These are phyloP conservation scores for Acanthacorydalis orientalis DNA, from an alignment of 2,888 invertebrate genomes.

Conservation along the genomic window DNA sequence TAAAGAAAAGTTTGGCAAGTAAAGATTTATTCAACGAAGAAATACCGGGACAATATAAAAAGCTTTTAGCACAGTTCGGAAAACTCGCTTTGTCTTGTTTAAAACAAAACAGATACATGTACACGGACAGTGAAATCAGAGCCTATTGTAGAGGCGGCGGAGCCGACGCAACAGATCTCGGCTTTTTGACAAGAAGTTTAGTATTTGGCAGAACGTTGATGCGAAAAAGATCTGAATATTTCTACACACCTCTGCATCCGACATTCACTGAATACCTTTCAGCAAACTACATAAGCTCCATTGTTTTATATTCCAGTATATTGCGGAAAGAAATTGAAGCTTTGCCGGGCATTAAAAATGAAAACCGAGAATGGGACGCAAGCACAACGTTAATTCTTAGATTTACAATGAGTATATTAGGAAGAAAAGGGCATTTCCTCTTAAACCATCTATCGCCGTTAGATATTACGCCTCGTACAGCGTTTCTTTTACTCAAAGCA, in stretches of 20 bases:
- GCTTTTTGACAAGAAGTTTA: slow-evolving; percentile 27
- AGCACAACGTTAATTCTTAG: slow-evolving; percentile 25
- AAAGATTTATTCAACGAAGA: slow-evolving; percentile 1
- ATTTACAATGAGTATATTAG: slow-evolving; percentile 31
- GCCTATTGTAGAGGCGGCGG: slow-evolving; percentile 25
- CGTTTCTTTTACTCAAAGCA: slow-evolving; percentile 33
- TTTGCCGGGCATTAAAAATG: slow-evolving; percentile 24
- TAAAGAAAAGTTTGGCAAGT: slow-evolving; percentile 19
- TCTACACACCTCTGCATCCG: slow-evolving; percentile 31
- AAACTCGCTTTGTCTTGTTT: slow-evolving; percentile 31
- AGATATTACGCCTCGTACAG: slow-evolving; percentile 32
- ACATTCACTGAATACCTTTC: slow-evolving; percentile 34
- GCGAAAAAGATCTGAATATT: slow-evolving; percentile 22
- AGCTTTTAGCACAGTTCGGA: slow-evolving; percentile 33
- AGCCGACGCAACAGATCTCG: slow-evolving; percentile 25
- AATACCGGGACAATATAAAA: slow-evolving; percentile 26
- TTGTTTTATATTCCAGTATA: slow-evolving; percentile 31
- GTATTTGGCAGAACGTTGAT: slow-evolving; percentile 25
- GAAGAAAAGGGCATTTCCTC: slow-evolving; percentile 30
- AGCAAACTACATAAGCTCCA: slow-evolving; percentile 35
- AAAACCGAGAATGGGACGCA: slow-evolving; percentile 3
- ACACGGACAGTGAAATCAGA: slow-evolving; percentile 31
- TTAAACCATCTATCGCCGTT: slow-evolving; percentile 31
- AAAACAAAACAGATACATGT: slow-evolving; percentile 28
- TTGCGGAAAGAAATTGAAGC: slow-evolving; percentile 32